phyloP scores from a whole-genome alignment of 2,113 vertebrate genomes.

The Phocoena phocoena region DNA sequence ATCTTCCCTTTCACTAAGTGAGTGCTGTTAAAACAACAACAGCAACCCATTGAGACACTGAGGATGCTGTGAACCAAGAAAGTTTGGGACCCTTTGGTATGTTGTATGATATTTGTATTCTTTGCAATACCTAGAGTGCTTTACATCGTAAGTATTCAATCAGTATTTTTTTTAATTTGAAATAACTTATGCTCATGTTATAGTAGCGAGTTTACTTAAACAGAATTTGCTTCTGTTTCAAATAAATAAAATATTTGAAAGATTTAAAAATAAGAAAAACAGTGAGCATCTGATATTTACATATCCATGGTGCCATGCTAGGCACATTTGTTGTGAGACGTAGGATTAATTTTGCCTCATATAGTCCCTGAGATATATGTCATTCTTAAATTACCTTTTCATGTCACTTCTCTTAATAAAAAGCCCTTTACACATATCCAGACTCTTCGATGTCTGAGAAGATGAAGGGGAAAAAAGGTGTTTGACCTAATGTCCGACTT shows the following conservation, averaged over 20 bases:
- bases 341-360: not conserved
- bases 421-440: not conserved
- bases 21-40: not conserved
- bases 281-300: not conserved
- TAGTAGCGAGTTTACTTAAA: not conserved
- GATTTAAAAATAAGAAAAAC: not conserved
- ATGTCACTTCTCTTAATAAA: not conserved
- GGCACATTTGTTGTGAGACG: not conserved
- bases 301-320: fast-evolving
- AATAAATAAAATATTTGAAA: not conserved
- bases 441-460: not conserved
- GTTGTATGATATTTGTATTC: not conserved
- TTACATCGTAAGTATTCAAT: not conserved
- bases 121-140: not conserved
- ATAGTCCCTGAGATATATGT: not conserved
- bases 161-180: not conserved
- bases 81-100: not conserved
- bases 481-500: not conserved
- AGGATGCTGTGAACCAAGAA: not conserved
- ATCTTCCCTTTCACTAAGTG: not conserved
- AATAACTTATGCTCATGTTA: not conserved
- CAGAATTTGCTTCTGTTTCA: not conserved
- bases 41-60: not conserved
- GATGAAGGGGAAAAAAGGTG: not conserved
- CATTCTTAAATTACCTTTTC: not conserved